A percentile compares a stretch with the other conserved stretches of the same genome.
phyloP scores from a whole-genome alignment of 1,140 invertebrate genomes.

The Hycleus cichorii region DNA sequence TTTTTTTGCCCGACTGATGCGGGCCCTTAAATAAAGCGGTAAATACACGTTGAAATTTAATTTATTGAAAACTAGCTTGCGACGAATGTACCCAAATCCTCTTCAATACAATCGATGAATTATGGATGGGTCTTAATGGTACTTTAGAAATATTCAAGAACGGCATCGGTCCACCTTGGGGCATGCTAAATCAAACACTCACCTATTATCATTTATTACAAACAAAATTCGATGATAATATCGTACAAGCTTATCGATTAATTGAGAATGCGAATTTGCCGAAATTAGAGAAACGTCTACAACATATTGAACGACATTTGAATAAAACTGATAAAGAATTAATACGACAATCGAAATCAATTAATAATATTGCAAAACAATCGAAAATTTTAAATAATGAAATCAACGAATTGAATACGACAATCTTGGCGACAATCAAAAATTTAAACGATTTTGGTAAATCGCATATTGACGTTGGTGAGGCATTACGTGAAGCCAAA shows the following conservation, averaged over 20 bases:
- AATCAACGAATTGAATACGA: slow-evolving; percentile 29
- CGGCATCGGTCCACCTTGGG: slow-evolving; percentile 35
- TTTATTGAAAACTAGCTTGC: slow-evolving; percentile 59
- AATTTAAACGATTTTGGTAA: slow-evolving; percentile 30
- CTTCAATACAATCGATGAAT: slow-evolving; percentile 53
- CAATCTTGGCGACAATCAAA: slow-evolving; percentile 21
- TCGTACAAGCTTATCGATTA: slow-evolving; percentile 43
- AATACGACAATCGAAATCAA: neutral
- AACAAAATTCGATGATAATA: slow-evolving; percentile 28
- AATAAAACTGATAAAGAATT: slow-evolving; percentile 8
- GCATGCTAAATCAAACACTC: slow-evolving; percentile 18
- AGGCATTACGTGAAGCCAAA: slow-evolving; percentile 26
- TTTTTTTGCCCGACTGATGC: no score
- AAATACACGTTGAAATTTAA: neutral
- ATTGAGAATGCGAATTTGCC: slow-evolving; percentile 36
- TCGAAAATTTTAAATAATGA: neutral
- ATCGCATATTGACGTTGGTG: slow-evolving; percentile 24
- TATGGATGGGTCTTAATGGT: slow-evolving; percentile 25
- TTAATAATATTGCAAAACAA: neutral
- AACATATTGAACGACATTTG: slow-evolving; percentile 6
- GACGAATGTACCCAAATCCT: slow-evolving; percentile 85
- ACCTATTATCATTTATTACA: slow-evolving; percentile 13
- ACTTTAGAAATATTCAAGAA: slow-evolving; percentile 31
- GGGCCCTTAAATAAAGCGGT: neutral
- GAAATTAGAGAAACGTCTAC: slow-evolving; percentile 5